Percentiles rank a stretch among this genome's conserved stretches.
Conservation (phyloP, 2,113 vertebrate genomes). For the Brachirus orientalis region DNA sequence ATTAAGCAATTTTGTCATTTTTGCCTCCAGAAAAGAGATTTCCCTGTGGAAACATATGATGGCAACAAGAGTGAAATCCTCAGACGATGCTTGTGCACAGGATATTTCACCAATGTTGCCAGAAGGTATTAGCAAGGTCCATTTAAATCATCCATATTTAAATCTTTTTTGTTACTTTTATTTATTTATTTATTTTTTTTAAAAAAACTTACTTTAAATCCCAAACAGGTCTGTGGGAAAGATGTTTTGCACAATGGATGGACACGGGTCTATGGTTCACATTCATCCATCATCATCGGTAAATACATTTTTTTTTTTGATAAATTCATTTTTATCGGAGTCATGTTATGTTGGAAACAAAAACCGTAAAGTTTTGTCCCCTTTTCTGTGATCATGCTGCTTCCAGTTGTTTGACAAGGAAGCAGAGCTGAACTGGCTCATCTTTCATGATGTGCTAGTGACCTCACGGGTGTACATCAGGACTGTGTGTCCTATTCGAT, state of each 20-base stretch:
- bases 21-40: slow-evolving; percentile 85
- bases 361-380: too few species aligned
- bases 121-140: slow-evolving; percentile 81
- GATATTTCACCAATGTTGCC: slow-evolving; percentile 95
- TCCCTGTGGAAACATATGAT: slow-evolving; percentile 88
- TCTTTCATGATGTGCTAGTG: slow-evolving; percentile 94
- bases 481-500: slow-evolving; percentile 93
- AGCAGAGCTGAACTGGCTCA: slow-evolving; percentile 90
- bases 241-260: slow-evolving; percentile 97
- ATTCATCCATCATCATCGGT: slow-evolving; percentile 97
- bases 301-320: slow-evolving; percentile 47
- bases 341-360: not conserved
- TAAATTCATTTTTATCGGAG: not conserved
- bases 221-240: slow-evolving; percentile 88
- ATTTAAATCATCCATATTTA: not conserved
- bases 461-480: slow-evolving; percentile 92
- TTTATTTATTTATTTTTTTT: not conserved
- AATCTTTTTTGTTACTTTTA: not conserved
- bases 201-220: slow-evolving; percentile 1
- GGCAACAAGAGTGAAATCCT: slow-evolving; percentile 90
- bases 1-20: too few species aligned
- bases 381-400: slow-evolving; percentile 6
- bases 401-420: slow-evolving; percentile 91
- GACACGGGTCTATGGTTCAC: slow-evolving; percentile 92
- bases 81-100: slow-evolving; percentile 90